Conservation (phyloP, 1,140 invertebrate species). For the Drosophila subobscura region DNA sequence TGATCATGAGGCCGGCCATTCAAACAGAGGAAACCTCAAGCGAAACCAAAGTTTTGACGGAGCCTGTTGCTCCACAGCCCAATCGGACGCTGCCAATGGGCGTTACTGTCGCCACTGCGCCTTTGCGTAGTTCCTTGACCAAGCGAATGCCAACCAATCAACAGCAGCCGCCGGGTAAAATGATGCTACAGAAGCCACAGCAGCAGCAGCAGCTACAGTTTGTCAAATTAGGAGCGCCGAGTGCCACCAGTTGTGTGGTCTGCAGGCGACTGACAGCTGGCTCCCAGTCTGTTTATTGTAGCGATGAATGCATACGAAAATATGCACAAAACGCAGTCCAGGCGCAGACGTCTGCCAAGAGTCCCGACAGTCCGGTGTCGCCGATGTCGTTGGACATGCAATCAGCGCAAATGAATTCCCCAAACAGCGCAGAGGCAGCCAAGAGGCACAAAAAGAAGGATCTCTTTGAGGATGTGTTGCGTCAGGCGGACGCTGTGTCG, state of each 20-base stretch:
- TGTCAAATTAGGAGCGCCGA: conserved; percentile 43
- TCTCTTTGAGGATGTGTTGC: conserved; percentile 73
- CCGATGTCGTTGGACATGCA: conserved; percentile 3
- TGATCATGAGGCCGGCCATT: conserved; percentile 24
- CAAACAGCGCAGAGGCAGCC: conserved; percentile 18
- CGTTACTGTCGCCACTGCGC: conserved; percentile 7
- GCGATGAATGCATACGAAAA: conserved; percentile 92
- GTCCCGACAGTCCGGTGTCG: conserved; percentile 31
- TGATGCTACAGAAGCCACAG: background rate
- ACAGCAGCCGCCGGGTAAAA: conserved; percentile 16
- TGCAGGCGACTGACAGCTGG: conserved; percentile 88
- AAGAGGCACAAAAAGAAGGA: conserved; percentile 78
- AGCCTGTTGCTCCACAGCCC: background rate
- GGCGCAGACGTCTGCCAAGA: conserved; percentile 22
- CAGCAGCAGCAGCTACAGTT: conserved; percentile 65
- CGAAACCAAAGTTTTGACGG: conserved; percentile 38
- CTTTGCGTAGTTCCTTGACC: conserved; percentile 7
- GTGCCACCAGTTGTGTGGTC: conserved; percentile 86
- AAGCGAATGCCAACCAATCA: conserved; percentile 16
- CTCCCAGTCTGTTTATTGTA: conserved; percentile 92
- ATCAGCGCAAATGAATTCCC: background rate
- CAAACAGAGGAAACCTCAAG: conserved; percentile 19
- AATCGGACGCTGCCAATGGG: conserved; percentile 16
- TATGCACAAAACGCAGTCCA: conserved; percentile 90
- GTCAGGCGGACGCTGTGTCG: conserved; percentile 62